Evolutionary conservation across 2,113 vertebrate genomes (phyloP).

Genomic region (Lophotis ruficrista): DNA sequence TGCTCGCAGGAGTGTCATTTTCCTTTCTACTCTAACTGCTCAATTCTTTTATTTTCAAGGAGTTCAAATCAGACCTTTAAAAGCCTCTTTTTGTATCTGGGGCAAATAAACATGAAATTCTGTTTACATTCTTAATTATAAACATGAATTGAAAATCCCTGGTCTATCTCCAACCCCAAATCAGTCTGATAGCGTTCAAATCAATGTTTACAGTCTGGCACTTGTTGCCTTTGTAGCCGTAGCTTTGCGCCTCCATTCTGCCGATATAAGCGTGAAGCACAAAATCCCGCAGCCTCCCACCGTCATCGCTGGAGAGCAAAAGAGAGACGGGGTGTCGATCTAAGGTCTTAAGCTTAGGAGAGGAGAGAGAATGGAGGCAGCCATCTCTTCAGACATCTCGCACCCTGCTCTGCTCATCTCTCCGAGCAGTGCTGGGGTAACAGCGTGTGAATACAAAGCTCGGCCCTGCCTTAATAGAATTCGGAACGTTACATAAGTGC

Average conservation of each 20-base stretch:
- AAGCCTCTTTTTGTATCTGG: neutral
- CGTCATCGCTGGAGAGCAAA: neutral
- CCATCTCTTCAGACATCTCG: neutral
- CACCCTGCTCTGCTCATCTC: neutral
- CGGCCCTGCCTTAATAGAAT: neutral
- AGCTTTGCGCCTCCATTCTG: neutral
- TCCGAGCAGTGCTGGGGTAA: neutral
- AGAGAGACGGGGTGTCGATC: neutral
- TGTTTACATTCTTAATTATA: constrained; percentile 4
- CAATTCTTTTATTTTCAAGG: neutral
- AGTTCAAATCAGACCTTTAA: neutral
- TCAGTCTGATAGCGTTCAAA: constrained; percentile 23
- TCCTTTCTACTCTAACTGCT: neutral
- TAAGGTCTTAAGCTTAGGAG: neutral
- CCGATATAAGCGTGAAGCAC: neutral
- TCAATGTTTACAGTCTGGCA: neutral
- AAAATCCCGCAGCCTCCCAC: neutral
- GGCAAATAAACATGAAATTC: neutral
- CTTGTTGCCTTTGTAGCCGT: neutral
- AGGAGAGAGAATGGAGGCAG: neutral
- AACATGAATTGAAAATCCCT: constrained; percentile 23
- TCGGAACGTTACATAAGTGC: neutral
- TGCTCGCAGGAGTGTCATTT: neutral
- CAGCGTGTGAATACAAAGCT: neutral
- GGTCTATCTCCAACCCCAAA: constrained; percentile 2